Conservation (phyloP, 2,888 invertebrate genomes). For the Itoplectis maculator region DNA sequence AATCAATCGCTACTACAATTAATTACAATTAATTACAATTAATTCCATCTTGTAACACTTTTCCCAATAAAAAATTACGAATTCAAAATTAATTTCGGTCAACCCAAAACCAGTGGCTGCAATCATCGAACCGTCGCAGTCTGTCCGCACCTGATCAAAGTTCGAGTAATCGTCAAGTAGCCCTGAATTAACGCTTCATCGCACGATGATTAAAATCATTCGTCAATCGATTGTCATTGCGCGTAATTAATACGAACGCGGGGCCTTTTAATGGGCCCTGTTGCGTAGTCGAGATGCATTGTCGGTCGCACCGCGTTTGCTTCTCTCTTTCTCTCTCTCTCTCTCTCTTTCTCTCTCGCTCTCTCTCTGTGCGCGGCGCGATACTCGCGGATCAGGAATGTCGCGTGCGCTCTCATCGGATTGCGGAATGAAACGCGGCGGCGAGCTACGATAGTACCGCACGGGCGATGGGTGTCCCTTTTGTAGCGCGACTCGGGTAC, state of each 20-base stretch:
- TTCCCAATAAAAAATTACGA: too few species aligned
- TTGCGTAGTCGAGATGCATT: constrained; percentile 13
- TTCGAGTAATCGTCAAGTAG: not conserved
- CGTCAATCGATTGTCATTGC: constrained; percentile 10
- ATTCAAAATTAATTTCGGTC: too few species aligned
- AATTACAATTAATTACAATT: too few species aligned
- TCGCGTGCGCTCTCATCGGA: constrained; percentile 18
- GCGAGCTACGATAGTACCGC: constrained; percentile 49
- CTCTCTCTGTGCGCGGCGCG: not conserved
- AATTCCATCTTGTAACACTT: too few species aligned
- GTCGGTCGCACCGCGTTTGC: constrained; percentile 2
- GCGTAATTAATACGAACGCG: constrained; percentile 41
- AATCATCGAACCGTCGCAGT: too few species aligned
- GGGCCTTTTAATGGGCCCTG: constrained; percentile 17
- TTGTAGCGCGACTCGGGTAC: constrained; percentile 43
- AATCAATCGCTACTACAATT: too few species aligned
- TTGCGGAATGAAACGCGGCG: constrained; percentile 55
- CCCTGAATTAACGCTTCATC: not conserved
- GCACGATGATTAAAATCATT: not conserved
- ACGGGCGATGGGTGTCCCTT: constrained; percentile 36
- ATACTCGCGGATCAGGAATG: constrained; percentile 37
- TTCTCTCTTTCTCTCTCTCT: too few species aligned
- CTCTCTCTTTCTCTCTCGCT: not conserved
- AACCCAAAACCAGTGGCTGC: too few species aligned
- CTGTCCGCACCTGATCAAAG: too few species aligned